phyloP scores from a whole-genome alignment of 2,113 vertebrate genomes.

The Hoplias malabaricus region DNA sequence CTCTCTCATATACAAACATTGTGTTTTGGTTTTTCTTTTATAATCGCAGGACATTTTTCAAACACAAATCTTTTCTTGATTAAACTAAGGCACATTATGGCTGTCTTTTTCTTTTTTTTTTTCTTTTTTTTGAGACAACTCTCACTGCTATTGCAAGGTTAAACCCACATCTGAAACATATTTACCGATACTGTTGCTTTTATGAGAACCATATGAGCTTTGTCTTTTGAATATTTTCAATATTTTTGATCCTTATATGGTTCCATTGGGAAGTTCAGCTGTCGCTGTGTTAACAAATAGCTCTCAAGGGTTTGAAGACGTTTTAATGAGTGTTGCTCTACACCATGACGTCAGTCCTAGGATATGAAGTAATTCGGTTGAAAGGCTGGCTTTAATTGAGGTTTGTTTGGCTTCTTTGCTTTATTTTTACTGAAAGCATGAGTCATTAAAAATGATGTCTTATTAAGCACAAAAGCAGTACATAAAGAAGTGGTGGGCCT shows the following conservation, averaged over 20 bases:
- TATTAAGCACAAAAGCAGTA: background rate
- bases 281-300: constrained; percentile 48
- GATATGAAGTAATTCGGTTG: background rate
- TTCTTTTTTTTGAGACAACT: constrained; percentile 63
- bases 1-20: background rate
- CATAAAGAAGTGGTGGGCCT: no score
- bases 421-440: constrained; percentile 4
- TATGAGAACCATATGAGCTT: constrained; percentile 66
- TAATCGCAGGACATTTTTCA: constrained; percentile 9
- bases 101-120: constrained; percentile 36
- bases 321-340: constrained; percentile 9
- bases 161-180: constrained; percentile 70
- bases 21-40: background rate
- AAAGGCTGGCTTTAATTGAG: constrained; percentile 1
- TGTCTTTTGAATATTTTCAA: constrained; percentile 58
- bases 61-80: constrained; percentile 58
- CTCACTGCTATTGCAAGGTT: constrained; percentile 64
- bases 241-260: constrained; percentile 58
- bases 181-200: constrained; percentile 62
- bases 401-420: background rate
- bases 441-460: constrained; percentile 12
- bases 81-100: constrained; percentile 56
- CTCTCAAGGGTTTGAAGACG: background rate
- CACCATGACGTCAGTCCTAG: constrained; percentile 11
- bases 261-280: constrained; percentile 57